Base-by-base conservation (phyloP, 2,797 vertebrate species). In the Sebastes goodei region DNA sequence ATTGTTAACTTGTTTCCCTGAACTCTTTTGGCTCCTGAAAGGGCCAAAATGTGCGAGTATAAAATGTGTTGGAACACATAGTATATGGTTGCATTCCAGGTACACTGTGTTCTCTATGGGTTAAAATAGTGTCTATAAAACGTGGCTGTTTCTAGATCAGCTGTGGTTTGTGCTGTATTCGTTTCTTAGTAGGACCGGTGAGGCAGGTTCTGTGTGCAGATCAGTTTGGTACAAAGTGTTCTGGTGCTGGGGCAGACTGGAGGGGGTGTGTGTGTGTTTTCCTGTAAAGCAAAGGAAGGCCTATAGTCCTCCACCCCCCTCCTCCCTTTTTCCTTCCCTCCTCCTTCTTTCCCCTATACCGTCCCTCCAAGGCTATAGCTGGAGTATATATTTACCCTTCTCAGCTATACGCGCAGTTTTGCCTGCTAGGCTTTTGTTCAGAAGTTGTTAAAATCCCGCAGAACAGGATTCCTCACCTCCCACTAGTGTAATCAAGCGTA, bases 171-270 rank as follows among this genome's bases (percentile, higher is more conserved):
- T 25, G 25, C 25, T 65, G 12, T 61, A 35, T 78, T 33, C 17
- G 11, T 32, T 21, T 60, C 10, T 74, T 27, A 14, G 15, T 35
- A 2, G 9, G 27, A 27, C 9, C 42, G 6, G 20, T 14, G 9
- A 57, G n/a, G 57, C 21, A 42, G 46, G 7, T 59, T 74, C 59
- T 78, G 52, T 80, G 57, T 42, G 8, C 61, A 80, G 66, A 86
- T 83, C 80, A 49, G 67, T 72, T 87, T 80, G 63, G 89, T 68
- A 93, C 91, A 90, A 27, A 10, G 73, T 87, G 91, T 89, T 91
- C 89, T 77, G 14, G 1, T 65, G 38, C 56, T 56, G 71, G 17
- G 76, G 70, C 57, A 65, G 33, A 35, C 46, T 60, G 25, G 23
- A 62, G 25, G 35, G 68, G 25, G 30, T 56, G 60, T 56, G 46